Percentiles rank a stretch among this genome's conserved stretches.
Conservation (phyloP, 2,113 vertebrate species). For the Lynx canadensis region DNA sequence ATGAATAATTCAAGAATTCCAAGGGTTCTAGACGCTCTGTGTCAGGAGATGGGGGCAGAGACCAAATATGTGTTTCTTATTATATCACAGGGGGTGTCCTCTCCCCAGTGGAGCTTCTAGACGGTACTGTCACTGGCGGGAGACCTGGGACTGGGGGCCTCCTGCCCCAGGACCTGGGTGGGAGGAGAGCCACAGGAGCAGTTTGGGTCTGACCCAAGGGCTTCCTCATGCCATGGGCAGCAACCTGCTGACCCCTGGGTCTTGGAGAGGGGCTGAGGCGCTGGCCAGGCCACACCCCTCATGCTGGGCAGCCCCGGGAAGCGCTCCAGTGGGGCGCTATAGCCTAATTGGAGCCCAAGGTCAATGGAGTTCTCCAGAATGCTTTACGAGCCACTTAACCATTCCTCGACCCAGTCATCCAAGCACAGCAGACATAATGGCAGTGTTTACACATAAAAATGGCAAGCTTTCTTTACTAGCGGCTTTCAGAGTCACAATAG, state of each 20-base stretch:
- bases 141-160: neutral
- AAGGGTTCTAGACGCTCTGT: neutral
- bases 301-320: neutral
- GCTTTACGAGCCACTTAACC: slow-evolving; percentile 59
- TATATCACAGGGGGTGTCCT: neutral
- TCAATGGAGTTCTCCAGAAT: neutral
- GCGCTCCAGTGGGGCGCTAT: rapidly evolving
- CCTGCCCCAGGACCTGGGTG: rapidly evolving
- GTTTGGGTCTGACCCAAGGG: neutral
- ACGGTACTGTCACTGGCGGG: neutral
- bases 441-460: slow-evolving; percentile 67
- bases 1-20: neutral
- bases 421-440: slow-evolving; percentile 49
- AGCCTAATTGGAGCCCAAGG: slow-evolving; percentile 18
- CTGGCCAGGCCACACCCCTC: neutral
- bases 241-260: neutral
- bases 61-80: neutral
- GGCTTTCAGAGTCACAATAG: slow-evolving; percentile 66
- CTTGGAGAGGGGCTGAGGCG: neutral
- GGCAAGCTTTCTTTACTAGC: slow-evolving; percentile 59
- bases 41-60: neutral
- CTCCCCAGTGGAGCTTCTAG: neutral
- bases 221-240: neutral
- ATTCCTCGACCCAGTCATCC: neutral
- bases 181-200: neutral